A percentile compares a stretch with the other conserved stretches of the same genome.
These are phyloP conservation scores for Calliopsis andreniformis DNA, from an alignment of 1,140 invertebrate species.

Conservation along the genomic window DNA sequence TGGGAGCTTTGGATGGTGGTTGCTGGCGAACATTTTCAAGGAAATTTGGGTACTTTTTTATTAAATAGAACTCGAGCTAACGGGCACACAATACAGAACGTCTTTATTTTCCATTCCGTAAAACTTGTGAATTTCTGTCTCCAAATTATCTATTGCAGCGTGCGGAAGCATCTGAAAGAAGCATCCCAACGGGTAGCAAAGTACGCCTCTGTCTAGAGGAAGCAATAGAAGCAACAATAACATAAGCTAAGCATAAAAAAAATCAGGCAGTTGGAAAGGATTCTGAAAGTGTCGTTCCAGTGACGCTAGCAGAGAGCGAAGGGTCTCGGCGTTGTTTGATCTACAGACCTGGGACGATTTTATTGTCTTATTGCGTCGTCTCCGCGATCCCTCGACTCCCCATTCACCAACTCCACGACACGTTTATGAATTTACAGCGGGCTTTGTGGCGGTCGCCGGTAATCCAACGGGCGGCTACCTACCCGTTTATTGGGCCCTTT, in stretches of 20 bases:
- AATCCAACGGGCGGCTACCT: slow-evolving; percentile 73
- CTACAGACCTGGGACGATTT: slow-evolving; percentile 35
- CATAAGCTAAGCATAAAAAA: background rate
- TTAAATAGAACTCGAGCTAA: too few relatives aligned
- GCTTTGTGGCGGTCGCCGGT: slow-evolving; percentile 68
- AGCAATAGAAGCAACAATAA: background rate
- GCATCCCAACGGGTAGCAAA: too few relatives aligned
- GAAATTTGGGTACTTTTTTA: too few relatives aligned
- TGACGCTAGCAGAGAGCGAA: background rate
- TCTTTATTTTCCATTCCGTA: too few relatives aligned
- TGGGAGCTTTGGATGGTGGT: background rate
- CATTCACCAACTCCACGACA: slow-evolving; percentile 64
- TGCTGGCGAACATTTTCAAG: too few relatives aligned
- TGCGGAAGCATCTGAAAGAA: too few relatives aligned
- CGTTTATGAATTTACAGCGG: slow-evolving; percentile 77
- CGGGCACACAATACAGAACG: too few relatives aligned
- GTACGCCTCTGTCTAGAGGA: too few relatives aligned
- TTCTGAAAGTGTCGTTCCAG: background rate
- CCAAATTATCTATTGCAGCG: too few relatives aligned
- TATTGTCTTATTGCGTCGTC: slow-evolving; percentile 70
- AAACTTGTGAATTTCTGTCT: too few relatives aligned
- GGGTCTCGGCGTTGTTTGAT: slow-evolving; percentile 17
- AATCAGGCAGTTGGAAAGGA: background rate
- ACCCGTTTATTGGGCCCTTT: slow-evolving; percentile 76
- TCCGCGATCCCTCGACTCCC: slow-evolving; percentile 22